phyloP scores from a whole-genome alignment of 2,113 vertebrate genomes.

The Antechinus stuartii region DNA sequence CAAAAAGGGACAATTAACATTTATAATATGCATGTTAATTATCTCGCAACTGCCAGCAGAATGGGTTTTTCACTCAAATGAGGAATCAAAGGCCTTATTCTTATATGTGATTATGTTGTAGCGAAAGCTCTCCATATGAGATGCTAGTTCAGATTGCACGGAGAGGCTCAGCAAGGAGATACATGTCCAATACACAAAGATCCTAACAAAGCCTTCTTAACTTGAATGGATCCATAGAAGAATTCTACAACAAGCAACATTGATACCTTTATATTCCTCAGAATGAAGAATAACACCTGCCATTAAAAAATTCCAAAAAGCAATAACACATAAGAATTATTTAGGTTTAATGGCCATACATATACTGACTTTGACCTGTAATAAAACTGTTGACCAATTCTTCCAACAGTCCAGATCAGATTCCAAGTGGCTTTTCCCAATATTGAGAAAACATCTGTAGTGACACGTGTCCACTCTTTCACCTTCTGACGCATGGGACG shows the following conservation, averaged over 20 bases:
- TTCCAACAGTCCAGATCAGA: neutral
- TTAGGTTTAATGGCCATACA: neutral
- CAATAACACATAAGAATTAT: neutral
- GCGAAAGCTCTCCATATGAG: neutral
- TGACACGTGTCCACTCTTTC: neutral
- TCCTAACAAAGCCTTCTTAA: neutral
- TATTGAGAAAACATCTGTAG: neutral
- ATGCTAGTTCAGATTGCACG: neutral
- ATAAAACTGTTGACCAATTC: neutral
- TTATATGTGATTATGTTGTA: constrained; percentile 6
- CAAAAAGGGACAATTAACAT: neutral
- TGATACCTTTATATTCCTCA: neutral
- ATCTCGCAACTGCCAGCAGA: neutral
- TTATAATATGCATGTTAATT: neutral
- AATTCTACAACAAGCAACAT: neutral
- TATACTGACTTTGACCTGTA: neutral
- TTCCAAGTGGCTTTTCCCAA: neutral
- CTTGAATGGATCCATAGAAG: neutral
- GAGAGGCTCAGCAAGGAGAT: neutral
- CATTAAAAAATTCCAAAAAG: neutral
- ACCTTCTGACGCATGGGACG: neutral
- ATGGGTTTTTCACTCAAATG: neutral
- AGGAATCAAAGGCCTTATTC: neutral
- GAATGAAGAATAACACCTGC: neutral
- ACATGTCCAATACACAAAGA: neutral